These are phyloP conservation scores for Dinoponera quadriceps DNA, from an alignment of 1,140 invertebrate species.

Conservation along the genomic window DNA sequence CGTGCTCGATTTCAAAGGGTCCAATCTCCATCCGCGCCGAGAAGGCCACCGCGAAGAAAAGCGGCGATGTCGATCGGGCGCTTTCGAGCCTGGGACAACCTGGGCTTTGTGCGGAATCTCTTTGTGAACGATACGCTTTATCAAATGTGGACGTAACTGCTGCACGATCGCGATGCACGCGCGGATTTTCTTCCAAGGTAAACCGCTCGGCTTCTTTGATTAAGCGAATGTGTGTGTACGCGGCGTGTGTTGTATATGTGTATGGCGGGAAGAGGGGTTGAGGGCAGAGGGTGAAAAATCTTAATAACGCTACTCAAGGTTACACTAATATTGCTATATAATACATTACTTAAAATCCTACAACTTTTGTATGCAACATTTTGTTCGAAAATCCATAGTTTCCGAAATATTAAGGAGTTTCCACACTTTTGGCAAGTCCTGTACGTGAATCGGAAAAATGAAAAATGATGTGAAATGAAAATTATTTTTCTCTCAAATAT, in stretches of 20 bases:
- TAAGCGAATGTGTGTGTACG: background rate
- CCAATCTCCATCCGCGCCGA: slow-evolving; percentile 58
- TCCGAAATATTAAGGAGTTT: no score
- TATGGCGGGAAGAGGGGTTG: no score
- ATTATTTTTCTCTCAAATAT: no score
- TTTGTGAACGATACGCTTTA: slow-evolving; percentile 50
- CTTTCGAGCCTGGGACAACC: slow-evolving; percentile 23
- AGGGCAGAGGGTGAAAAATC: no score
- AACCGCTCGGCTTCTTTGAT: slow-evolving; percentile 19
- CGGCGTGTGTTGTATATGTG: background rate
- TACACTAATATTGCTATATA: no score
- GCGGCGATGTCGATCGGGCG: slow-evolving; percentile 28
- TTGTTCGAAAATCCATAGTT: no score
- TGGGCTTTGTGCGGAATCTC: slow-evolving; percentile 51
- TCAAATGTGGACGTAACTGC: slow-evolving; percentile 52
- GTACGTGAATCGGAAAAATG: no score
- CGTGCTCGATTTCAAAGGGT: slow-evolving; percentile 54
- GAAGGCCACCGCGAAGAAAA: slow-evolving; percentile 41
- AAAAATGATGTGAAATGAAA: no score
- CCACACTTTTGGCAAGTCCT: no score
- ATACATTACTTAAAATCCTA: no score
- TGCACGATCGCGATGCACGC: slow-evolving; percentile 24
- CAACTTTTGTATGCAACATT: no score
- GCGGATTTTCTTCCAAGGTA: slow-evolving; percentile 13
- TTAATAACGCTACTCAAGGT: no score